These are phyloP conservation scores for Spisula solida DNA, from an alignment of 2,888 invertebrate genomes.

Conservation along the genomic window DNA sequence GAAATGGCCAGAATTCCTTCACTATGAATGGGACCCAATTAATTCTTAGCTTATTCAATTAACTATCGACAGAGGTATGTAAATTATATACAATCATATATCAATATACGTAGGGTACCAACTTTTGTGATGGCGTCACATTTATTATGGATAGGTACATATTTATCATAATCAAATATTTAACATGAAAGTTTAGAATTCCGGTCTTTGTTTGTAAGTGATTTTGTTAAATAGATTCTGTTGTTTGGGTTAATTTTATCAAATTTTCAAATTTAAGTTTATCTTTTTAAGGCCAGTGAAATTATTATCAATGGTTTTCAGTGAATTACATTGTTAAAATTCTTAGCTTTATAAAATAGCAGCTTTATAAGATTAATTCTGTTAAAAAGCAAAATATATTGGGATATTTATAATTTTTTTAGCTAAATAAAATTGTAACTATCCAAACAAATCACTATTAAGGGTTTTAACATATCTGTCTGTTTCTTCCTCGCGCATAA, in stretches of 20 bases:
- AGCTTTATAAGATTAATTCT: too few relatives aligned
- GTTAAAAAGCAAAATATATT: too few relatives aligned
- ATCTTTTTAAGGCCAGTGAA: constrained; percentile 3
- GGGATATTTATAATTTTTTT: too few relatives aligned
- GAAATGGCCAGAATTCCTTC: not conserved
- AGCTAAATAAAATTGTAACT: too few relatives aligned
- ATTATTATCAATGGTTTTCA: not conserved
- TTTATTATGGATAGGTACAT: constrained; percentile 7
- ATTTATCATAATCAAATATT: constrained; percentile 45
- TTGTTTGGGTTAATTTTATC: not conserved
- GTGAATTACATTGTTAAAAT: too few relatives aligned
- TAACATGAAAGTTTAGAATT: constrained; percentile 21
- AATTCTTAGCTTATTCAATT: not conserved
- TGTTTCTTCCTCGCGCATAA: too few relatives aligned
- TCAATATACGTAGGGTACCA: not conserved
- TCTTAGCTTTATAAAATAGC: too few relatives aligned
- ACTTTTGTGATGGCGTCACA: constrained; percentile 27
- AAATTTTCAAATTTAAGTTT: not conserved
- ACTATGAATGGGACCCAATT: not conserved
- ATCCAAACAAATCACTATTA: too few relatives aligned
- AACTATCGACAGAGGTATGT: constrained; percentile 1
- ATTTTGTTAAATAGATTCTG: not conserved
- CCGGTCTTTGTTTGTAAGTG: not conserved
- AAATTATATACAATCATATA: not conserved
- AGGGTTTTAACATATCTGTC: too few relatives aligned